Conservation (phyloP, 2,113 vertebrate species). For the Rhadina sibilatrix region DNA sequence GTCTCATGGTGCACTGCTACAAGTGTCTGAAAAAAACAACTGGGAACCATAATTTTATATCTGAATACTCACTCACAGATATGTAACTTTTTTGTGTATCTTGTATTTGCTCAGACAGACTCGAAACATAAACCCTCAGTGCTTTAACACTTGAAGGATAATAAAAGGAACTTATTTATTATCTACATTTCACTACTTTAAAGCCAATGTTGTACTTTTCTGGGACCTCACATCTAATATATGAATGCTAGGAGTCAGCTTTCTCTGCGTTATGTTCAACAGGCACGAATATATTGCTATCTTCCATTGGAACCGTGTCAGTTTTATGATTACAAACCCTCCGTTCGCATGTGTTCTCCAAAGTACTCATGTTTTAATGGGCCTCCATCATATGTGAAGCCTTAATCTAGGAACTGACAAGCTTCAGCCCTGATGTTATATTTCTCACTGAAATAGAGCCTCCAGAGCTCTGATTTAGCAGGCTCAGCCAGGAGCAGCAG, state of each 20-base stretch:
- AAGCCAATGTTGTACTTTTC: neutral
- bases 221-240: neutral
- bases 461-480: conserved; percentile 13
- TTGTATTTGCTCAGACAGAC: neutral
- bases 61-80: neutral
- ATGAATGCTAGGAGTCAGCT: neutral
- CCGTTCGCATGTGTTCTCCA: neutral
- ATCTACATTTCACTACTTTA: neutral
- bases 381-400: conserved; percentile 22
- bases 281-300: neutral
- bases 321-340: conserved; percentile 50
- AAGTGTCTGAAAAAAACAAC: neutral
- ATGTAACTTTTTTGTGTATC: neutral
- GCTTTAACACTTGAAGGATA: conserved; percentile 11
- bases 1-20: neutral
- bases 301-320: neutral
- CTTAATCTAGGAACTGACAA: conserved; percentile 37
- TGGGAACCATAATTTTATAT: neutral
- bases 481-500: neutral
- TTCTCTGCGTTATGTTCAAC: neutral
- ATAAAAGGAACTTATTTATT: conserved; percentile 27
- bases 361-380: conserved; percentile 41
- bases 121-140: neutral
- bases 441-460: conserved; percentile 20
- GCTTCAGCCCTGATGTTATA: neutral